Evolutionary conservation across 2,113 vertebrate species (phyloP).

Genomic region (Apodemus sylvaticus): DNA sequence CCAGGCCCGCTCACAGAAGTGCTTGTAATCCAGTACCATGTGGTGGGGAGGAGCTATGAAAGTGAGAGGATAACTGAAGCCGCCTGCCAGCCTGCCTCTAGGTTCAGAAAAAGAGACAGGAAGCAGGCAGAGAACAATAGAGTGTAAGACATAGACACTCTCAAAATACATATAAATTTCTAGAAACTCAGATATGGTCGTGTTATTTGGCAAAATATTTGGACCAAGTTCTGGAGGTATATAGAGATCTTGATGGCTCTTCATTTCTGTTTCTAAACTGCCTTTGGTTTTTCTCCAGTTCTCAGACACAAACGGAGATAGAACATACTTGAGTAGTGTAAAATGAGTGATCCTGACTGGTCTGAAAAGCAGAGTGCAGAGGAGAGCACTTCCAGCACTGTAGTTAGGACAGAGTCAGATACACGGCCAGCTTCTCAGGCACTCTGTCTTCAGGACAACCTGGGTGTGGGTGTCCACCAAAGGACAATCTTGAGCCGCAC

Average conservation of each 20-base stretch:
- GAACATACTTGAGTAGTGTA: not conserved
- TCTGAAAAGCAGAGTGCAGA: too few species aligned
- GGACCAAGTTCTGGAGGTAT: not conserved
- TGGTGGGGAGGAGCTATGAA: not conserved
- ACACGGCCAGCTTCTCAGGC: not conserved
- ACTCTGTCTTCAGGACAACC: not conserved
- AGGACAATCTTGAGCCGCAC: not conserved
- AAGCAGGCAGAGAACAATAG: not conserved
- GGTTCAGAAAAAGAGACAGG: not conserved
- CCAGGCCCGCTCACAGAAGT: not conserved
- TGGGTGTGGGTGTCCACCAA: not conserved
- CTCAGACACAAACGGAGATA: not conserved
- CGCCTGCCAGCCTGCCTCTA: not conserved
- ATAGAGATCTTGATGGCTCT: not conserved
- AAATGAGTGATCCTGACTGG: not conserved
- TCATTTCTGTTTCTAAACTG: not conserved
- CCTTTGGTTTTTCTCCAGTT: not conserved
- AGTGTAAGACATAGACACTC: not conserved
- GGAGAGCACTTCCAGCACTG: not conserved
- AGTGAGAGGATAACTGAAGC: not conserved
- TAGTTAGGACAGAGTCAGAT: not conserved
- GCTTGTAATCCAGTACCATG: not conserved
- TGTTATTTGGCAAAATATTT: slow-evolving; percentile 20
- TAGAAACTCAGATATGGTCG: not conserved
- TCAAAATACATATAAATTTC: not conserved